Percentiles rank a stretch among this genome's conserved stretches.
Conservation (phyloP, 1,140 invertebrate genomes). For the Heliothis subflexa region DNA sequence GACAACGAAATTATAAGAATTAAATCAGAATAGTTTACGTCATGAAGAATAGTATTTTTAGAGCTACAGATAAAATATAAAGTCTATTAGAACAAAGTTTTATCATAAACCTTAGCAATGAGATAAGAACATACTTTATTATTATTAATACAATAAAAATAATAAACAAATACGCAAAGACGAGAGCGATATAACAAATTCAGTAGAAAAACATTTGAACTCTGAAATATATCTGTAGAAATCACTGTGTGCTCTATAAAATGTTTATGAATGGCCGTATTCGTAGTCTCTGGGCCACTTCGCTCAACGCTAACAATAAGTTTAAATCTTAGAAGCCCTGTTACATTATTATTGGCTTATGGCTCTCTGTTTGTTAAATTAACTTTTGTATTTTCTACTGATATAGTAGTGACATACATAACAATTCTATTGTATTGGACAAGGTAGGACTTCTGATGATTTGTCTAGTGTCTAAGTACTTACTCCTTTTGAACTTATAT, state of each 20-base stretch:
- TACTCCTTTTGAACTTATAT: too few species aligned
- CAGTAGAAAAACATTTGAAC: neutral
- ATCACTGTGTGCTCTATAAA: constrained; percentile 8
- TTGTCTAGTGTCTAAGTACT: too few species aligned
- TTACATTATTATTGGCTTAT: constrained; percentile 31
- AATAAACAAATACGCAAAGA: neutral
- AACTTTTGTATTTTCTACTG: neutral
- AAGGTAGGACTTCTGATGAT: too few species aligned
- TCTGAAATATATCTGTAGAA: neutral
- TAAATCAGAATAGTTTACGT: too few species aligned
- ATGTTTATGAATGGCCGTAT: constrained; percentile 20
- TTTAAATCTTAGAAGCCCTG: constrained; percentile 15
- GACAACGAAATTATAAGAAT: too few species aligned
- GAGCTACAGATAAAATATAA: too few species aligned
- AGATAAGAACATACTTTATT: too few species aligned
- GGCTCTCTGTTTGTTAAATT: neutral
- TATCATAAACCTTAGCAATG: too few species aligned
- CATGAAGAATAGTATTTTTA: too few species aligned
- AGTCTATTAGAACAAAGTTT: too few species aligned
- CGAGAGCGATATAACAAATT: neutral
- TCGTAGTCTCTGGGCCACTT: neutral
- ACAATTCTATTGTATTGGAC: too few species aligned
- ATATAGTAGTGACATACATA: neutral
- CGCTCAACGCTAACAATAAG: neutral
- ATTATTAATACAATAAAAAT: too few species aligned